Evolutionary conservation across 2,888 invertebrate species (phyloP).

Genomic region (Cantharis flavilabris): DNA sequence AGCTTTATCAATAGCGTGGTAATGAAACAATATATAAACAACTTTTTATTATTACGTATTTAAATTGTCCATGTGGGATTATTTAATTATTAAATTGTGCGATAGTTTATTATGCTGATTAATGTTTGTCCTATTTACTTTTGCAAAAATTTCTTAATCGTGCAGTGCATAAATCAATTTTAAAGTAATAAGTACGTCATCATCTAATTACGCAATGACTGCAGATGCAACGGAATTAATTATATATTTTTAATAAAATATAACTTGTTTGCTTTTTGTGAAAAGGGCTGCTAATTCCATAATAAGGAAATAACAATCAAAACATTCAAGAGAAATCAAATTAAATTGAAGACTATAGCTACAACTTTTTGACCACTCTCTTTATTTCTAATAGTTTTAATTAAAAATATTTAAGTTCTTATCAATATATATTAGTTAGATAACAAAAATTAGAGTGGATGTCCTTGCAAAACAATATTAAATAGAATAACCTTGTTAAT

Average conservation of each 20-base stretch:
- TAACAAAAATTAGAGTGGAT: not conserved
- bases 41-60: not conserved
- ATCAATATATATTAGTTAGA: not conserved
- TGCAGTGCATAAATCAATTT: not conserved
- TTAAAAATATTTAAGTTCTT: not conserved
- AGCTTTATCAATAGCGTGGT: not conserved
- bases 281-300: too few species aligned
- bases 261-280: too few species aligned
- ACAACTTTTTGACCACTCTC: not conserved
- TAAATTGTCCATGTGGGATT: not conserved
- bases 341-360: too few species aligned
- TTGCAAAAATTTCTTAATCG: not conserved
- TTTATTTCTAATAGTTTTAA: not conserved
- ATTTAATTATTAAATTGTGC: not conserved
- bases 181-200: not conserved
- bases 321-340: too few species aligned
- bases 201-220: not conserved
- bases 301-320: too few species aligned
- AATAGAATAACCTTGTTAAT: not conserved
- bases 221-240: not conserved
- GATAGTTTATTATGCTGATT: not conserved
- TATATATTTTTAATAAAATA: too few species aligned
- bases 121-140: not conserved
- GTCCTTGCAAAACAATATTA: not conserved
- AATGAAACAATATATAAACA: not conserved